Percentiles rank a stretch among this genome's conserved stretches.
These are phyloP conservation scores for Cantharis rufa DNA, from an alignment of 2,888 invertebrate species.

Conservation along the genomic window DNA sequence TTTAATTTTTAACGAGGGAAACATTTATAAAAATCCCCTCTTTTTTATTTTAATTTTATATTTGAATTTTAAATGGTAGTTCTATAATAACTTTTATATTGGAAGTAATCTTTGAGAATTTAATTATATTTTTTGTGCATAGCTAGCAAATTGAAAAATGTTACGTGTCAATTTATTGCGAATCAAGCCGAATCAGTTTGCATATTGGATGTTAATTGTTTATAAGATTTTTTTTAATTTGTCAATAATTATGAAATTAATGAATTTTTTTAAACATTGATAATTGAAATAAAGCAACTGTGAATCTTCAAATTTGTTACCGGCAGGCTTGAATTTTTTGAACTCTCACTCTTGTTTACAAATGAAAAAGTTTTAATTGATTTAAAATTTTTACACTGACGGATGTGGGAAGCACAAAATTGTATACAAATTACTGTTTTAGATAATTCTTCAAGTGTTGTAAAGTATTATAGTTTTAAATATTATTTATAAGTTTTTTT, in stretches of 20 bases:
- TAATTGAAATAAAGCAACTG: too few relatives aligned
- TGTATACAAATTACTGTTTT: background rate
- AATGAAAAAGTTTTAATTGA: background rate
- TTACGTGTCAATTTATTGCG: too few relatives aligned
- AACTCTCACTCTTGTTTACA: too few relatives aligned
- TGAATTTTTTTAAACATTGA: too few relatives aligned
- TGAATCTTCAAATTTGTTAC: too few relatives aligned
- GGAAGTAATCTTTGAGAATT: background rate
- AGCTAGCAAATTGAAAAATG: background rate
- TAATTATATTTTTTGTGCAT: background rate
- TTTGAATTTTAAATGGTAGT: background rate
- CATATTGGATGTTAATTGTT: too few relatives aligned
- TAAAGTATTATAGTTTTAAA: background rate
- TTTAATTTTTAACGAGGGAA: background rate
- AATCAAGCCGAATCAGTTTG: too few relatives aligned
- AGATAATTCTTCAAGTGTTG: background rate
- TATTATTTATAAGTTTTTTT: background rate
- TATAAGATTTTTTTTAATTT: too few relatives aligned
- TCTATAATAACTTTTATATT: background rate
- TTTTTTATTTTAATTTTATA: background rate
- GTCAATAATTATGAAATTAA: too few relatives aligned
- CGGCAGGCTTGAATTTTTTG: too few relatives aligned
- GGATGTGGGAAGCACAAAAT: background rate
- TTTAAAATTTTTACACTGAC: background rate
- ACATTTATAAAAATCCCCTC: background rate